Percentiles rank a stretch among this genome's conserved stretches.
Conservation (phyloP, 1,140 invertebrate species). For the Chymomyza costata region DNA sequence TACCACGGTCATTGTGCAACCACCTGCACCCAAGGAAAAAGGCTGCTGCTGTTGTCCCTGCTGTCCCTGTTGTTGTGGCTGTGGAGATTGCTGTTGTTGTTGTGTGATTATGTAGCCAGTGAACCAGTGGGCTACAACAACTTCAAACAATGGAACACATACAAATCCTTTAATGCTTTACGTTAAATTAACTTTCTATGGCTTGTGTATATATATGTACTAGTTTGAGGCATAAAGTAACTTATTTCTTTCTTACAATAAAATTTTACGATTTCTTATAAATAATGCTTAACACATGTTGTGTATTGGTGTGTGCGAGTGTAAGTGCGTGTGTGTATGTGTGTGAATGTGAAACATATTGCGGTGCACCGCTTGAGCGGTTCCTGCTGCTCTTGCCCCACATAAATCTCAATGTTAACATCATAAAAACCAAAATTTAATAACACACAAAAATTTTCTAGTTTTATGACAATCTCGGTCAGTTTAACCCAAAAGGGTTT, state of each 20-base stretch:
- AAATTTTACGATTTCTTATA: slow-evolving; percentile 72
- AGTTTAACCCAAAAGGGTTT: slow-evolving; percentile 35
- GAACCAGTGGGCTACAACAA: slow-evolving; percentile 6
- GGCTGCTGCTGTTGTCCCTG: slow-evolving; percentile 53
- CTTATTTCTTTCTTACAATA: slow-evolving; percentile 62
- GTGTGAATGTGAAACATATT: no score
- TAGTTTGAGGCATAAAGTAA: slow-evolving; percentile 23
- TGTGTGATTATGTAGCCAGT: slow-evolving; percentile 58
- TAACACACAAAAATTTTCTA: slow-evolving; percentile 62
- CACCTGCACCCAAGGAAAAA: slow-evolving; percentile 39
- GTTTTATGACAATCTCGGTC: slow-evolving; percentile 51
- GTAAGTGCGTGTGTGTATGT: no score
- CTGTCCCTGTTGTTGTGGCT: slow-evolving; percentile 48
- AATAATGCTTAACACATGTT: slow-evolving; percentile 46
- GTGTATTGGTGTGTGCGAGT: slow-evolving; percentile 29
- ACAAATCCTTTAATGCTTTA: slow-evolving; percentile 53
- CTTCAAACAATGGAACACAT: slow-evolving; percentile 33
- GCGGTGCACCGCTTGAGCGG: no score
- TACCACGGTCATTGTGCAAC: slow-evolving; percentile 50
- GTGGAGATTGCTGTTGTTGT: slow-evolving; percentile 57
- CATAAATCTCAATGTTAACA: slow-evolving; percentile 60
- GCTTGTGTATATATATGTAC: slow-evolving; percentile 14
- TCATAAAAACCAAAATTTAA: slow-evolving; percentile 65
- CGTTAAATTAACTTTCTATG: slow-evolving; percentile 69
- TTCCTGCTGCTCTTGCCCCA: no score